Evolutionary conservation across 2,797 vertebrate genomes (phyloP).

Genomic region (Hoplostethus mediterraneus): DNA sequence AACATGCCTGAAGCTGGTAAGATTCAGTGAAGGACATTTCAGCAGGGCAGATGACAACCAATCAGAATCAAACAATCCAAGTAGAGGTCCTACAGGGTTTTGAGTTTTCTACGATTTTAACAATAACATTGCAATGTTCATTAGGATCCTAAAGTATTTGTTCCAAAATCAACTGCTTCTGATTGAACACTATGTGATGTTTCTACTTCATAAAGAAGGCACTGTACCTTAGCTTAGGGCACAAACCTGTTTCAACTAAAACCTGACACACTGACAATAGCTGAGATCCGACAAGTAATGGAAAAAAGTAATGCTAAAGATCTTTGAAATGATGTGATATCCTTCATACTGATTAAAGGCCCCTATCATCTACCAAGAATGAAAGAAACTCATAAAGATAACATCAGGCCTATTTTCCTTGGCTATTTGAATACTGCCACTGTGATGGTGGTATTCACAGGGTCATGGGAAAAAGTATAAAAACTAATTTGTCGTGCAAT

Average conservation of each 20-base stretch:
- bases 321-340: conserved; percentile 4
- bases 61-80: no score
- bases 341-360: conserved; percentile 22
- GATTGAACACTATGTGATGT: no score
- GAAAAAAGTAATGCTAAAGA: background rate
- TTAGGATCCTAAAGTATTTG: background rate
- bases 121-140: conserved; percentile 4
- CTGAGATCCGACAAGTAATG: background rate
- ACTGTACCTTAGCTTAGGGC: no score
- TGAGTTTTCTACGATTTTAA: conserved; percentile 9
- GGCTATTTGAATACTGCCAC: conserved; percentile 20
- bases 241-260: no score
- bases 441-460: conserved; percentile 23
- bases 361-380: conserved; percentile 28
- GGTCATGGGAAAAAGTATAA: conserved; percentile 47
- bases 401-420: conserved; percentile 42
- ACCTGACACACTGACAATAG: no score
- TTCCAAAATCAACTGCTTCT: no score
- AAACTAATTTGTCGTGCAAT: conserved; percentile 23
- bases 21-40: conserved; percentile 23
- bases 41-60: background rate
- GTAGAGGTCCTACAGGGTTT: no score
- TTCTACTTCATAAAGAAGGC: no score
- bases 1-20: conserved; percentile 5
- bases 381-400: conserved; percentile 33